Percentiles rank a stretch among this genome's conserved stretches.
phyloP scores from a whole-genome alignment of 2,797 vertebrate genomes.

The Rhinichthys osculus region DNA sequence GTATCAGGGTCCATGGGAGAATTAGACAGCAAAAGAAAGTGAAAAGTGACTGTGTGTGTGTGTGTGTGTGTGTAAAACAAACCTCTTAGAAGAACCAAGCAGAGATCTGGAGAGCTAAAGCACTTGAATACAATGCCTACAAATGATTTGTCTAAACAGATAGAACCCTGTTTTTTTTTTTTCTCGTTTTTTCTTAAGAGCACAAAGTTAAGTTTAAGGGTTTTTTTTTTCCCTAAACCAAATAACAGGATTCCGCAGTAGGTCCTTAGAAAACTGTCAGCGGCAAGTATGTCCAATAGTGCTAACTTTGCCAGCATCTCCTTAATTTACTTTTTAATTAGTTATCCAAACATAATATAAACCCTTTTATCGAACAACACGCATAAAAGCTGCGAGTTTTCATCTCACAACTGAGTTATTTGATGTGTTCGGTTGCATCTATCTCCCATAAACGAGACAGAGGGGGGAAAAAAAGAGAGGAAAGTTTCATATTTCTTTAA shows the following conservation, averaged over 20 bases:
- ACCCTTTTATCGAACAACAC: constrained; percentile 54
- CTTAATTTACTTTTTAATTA: constrained; percentile 21
- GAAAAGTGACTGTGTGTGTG: constrained; percentile 58
- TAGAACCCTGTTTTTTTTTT: constrained; percentile 12
- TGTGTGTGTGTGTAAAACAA: constrained; percentile 46
- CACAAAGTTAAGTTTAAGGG: constrained; percentile 1
- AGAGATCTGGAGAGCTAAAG: constrained; percentile 79
- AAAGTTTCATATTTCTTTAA: constrained; percentile 80
- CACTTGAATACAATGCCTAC: constrained; percentile 77
- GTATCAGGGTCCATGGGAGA: constrained; percentile 75
- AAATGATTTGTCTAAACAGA: constrained; percentile 71
- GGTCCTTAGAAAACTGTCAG: background rate
- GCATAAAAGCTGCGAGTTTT: constrained; percentile 51
- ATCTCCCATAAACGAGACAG: constrained; percentile 71
- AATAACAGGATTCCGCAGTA: constrained; percentile 9
- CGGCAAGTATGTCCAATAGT: background rate
- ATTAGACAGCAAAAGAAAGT: constrained; percentile 68
- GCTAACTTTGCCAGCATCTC: background rate
- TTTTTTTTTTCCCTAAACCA: background rate
- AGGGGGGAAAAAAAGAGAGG: constrained; percentile 21
- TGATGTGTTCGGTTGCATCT: constrained; percentile 72
- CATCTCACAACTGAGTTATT: constrained; percentile 62
- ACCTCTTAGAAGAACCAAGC: constrained; percentile 52
- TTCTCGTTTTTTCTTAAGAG: constrained; percentile 24
- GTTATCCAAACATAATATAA: constrained; percentile 3